A percentile compares a stretch with the other conserved stretches of the same genome.
phyloP scores from a whole-genome alignment of 2,113 vertebrate species.

The Amphiprion percula region DNA sequence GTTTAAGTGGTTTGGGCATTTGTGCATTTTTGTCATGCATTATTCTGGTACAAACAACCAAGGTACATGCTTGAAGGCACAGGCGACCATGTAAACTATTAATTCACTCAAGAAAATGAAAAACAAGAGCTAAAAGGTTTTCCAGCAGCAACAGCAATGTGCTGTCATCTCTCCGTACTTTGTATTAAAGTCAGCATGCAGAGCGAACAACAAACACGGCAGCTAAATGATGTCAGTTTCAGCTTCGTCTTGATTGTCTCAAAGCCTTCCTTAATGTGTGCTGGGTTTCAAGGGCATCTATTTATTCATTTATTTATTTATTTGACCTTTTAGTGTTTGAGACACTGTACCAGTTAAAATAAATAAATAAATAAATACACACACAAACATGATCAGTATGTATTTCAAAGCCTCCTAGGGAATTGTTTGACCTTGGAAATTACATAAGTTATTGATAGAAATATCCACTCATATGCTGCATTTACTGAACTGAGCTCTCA shows the following conservation, averaged over 20 bases:
- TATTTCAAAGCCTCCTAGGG: too few relatives aligned
- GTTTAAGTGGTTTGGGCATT: conserved; percentile 44
- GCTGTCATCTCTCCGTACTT: neutral
- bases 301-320: too few relatives aligned
- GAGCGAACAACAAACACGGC: neutral
- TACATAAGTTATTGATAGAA: too few relatives aligned
- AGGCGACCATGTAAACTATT: conserved; percentile 23
- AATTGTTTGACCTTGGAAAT: too few relatives aligned
- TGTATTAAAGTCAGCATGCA: conserved; percentile 2
- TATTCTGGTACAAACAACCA: conserved; percentile 40
- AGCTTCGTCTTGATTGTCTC: neutral
- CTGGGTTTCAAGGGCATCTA: neutral
- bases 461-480: too few relatives aligned
- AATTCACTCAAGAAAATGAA: conserved; percentile 34
- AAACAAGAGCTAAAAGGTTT: conserved; percentile 37
- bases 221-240: neutral
- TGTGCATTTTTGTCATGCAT: conserved; percentile 46
- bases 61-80: conserved; percentile 24
- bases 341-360: too few relatives aligned
- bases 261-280: neutral
- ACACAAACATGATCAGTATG: too few relatives aligned
- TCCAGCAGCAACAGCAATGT: neutral
- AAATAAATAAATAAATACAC: too few relatives aligned
- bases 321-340: too few relatives aligned
- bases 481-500: too few relatives aligned